Percentiles rank a stretch among this genome's conserved stretches.
These are phyloP conservation scores for Hystrix brachyura DNA, from an alignment of 2,113 vertebrate genomes.

Conservation along the genomic window DNA sequence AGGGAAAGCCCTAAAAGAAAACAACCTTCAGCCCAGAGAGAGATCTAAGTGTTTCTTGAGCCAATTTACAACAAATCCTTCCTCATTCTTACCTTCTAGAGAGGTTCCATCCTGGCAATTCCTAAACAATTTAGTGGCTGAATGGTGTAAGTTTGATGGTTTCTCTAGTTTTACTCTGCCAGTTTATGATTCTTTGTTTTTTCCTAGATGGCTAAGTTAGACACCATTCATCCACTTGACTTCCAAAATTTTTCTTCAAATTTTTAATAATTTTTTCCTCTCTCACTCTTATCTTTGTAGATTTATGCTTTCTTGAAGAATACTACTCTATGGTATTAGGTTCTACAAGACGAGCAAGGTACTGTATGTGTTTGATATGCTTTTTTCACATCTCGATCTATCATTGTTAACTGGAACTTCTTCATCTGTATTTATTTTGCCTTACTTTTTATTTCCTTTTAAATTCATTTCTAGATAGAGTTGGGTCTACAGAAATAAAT, in stretches of 20 bases:
- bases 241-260: neutral
- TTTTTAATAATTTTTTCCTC: neutral
- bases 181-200: neutral
- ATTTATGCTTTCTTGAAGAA: neutral
- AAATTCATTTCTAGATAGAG: slow-evolving; percentile 13
- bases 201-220: neutral
- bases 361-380: neutral
- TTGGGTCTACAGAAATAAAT: neutral
- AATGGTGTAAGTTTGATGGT: neutral
- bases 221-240: neutral
- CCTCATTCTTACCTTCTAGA: neutral
- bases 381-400: neutral
- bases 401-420: neutral
- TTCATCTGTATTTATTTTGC: neutral
- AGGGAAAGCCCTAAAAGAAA: neutral
- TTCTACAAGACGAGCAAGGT: neutral
- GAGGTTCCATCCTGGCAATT: neutral
- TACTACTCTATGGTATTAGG: neutral
- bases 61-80: neutral
- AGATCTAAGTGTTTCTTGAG: neutral
- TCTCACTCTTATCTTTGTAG: neutral
- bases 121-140: neutral
- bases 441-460: slow-evolving; percentile 2
- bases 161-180: neutral
- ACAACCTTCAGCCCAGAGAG: neutral